Base-by-base conservation (phyloP, 2,888 invertebrate species). In the Rhagophthalmus giganteus region DNA sequence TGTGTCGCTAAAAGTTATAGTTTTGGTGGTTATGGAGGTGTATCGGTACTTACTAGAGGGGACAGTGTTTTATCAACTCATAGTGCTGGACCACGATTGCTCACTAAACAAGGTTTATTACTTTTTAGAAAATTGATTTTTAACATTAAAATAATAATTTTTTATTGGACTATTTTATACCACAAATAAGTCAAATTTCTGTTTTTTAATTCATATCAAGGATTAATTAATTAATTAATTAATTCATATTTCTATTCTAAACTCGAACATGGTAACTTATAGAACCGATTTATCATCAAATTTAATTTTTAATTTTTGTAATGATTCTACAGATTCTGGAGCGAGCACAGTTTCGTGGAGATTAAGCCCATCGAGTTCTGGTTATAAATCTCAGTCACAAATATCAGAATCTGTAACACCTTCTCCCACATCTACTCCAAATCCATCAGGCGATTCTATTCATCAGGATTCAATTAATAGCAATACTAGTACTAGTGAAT, bases 41-140 rank as follows among this genome's bases (percentile, higher is more conserved):
- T 76, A 63, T 76, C 79, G 13, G 71, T 74, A 9, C 65, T 79
- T 2, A 73, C 74, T 10, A 79, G 85, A 20, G 84, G 83, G 5
- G 87, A 86, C 63, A 84, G 84, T 61, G 78, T 81, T 26, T 78
- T 81, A 57, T 85, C 84, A 11, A 83, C 81, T 20, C 82, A 83
- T 63, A 84, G 83, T 65, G 80, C 80, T 6, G 80, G 81, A 8
- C 76, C 81, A 16, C 73, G 87, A 10, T 77, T 88, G 47, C 81
- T 90, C 38, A 87, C 88, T 54, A 86, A 90, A 68, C 90, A 92
- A 80, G 88, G 88, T 87, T n/a, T n/a, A n/a, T n/a, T n/a, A n/a
- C n/a, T n/a, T n/a, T n/a, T n/a, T n/a, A n/a, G n/a, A n/a, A n/a
- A n/a, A n/a, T n/a, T n/a, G n/a, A n/a, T n/a, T n/a, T n/a, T n/a